Evolutionary conservation across 2,888 invertebrate genomes (phyloP).

Genomic region (Pocota personata): DNA sequence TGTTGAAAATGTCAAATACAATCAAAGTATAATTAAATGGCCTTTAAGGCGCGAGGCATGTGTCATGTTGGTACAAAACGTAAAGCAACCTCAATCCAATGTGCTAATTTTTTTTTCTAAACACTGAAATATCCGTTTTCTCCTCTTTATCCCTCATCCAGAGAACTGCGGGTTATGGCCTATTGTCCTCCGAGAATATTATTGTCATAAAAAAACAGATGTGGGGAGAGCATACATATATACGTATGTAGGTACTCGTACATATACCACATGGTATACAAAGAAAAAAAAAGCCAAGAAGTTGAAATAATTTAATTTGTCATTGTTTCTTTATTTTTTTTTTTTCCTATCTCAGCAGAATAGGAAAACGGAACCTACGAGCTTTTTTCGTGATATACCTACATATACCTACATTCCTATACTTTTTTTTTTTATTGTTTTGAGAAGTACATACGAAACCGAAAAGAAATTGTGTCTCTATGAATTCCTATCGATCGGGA

Average conservation of each 20-base stretch:
- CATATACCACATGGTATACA: background rate
- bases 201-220: background rate
- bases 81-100: background rate
- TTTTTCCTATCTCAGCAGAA: background rate
- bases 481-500: constrained; percentile 28
- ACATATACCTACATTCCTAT: background rate
- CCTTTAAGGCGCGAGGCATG: background rate
- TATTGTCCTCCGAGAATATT: background rate
- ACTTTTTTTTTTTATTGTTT: background rate
- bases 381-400: background rate
- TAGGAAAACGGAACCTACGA: background rate
- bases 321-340: constrained; percentile 19
- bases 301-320: constrained; percentile 28
- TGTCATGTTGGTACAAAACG: constrained; percentile 23
- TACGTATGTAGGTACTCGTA: too few relatives aligned
- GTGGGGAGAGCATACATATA: background rate
- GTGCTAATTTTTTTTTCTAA: background rate
- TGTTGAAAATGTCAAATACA: background rate
- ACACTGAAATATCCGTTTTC: background rate
- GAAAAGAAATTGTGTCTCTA: background rate
- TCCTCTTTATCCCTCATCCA: background rate
- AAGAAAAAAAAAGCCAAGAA: background rate
- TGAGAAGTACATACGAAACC: background rate
- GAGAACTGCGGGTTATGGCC: background rate
- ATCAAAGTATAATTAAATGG: constrained; percentile 1